phyloP scores from a whole-genome alignment of 2,888 invertebrate genomes.

The Gerris lacustris region DNA sequence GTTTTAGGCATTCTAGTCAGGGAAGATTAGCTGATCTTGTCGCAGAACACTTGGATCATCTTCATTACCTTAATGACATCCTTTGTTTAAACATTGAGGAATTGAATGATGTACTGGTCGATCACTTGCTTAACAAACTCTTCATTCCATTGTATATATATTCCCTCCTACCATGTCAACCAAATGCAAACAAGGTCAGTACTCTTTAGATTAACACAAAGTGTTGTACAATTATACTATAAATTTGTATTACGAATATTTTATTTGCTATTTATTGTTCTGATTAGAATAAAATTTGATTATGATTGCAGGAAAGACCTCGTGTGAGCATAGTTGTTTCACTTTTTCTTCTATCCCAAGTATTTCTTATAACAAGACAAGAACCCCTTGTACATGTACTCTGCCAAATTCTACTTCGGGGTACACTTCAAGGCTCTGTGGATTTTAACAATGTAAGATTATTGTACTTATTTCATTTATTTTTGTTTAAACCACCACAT shows the following conservation, averaged over 20 bases:
- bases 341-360: slow-evolving; percentile 82
- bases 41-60: slow-evolving; percentile 91
- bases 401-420: slow-evolving; percentile 76
- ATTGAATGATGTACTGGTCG: slow-evolving; percentile 83
- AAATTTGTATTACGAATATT: too few relatives aligned
- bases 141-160: slow-evolving; percentile 88
- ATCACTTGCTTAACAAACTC: slow-evolving; percentile 84
- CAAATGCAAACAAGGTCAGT: slow-evolving; percentile 27
- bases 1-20: slow-evolving; percentile 28
- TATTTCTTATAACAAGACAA: slow-evolving; percentile 87
- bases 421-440: neutral
- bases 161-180: slow-evolving; percentile 51
- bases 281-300: too few relatives aligned
- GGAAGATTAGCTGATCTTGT: slow-evolving; percentile 70
- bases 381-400: slow-evolving; percentile 79
- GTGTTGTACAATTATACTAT: too few relatives aligned
- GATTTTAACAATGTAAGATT: neutral
- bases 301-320: slow-evolving; percentile 39
- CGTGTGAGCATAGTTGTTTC: slow-evolving; percentile 82
- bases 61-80: slow-evolving; percentile 95
- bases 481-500: too few relatives aligned
- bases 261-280: too few relatives aligned
- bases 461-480: too few relatives aligned
- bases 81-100: slow-evolving; percentile 81
- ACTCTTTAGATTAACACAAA: neutral